Percentiles rank a stretch among this genome's conserved stretches.
phyloP scores from a whole-genome alignment of 2,113 vertebrate species.

The Agapornis roseicollis region DNA sequence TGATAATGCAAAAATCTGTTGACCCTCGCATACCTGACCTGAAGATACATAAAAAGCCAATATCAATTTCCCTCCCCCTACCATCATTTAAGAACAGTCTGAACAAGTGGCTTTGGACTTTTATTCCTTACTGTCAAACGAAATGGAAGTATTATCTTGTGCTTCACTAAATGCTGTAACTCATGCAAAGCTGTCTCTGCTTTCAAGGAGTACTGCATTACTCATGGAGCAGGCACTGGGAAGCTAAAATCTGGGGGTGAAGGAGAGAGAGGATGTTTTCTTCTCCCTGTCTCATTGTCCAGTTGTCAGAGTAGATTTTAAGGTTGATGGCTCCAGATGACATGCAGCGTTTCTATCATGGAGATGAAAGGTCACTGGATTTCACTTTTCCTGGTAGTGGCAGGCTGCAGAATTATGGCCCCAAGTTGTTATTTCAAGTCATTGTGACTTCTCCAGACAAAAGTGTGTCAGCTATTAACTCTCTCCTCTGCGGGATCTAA shows the following conservation, averaged over 20 bases:
- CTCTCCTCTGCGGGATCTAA: not conserved
- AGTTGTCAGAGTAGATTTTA: conserved; percentile 3
- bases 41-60: conserved; percentile 31
- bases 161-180: not conserved
- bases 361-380: conserved; percentile 58
- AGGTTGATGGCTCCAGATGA: conserved; percentile 35
- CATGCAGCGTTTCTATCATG: not conserved
- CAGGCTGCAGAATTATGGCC: conserved; percentile 44
- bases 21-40: conserved; percentile 1
- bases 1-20: conserved; percentile 44
- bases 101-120: not conserved
- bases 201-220: not conserved
- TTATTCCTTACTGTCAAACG: not conserved
- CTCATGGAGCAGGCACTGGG: accelerated
- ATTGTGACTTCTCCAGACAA: conserved; percentile 21
- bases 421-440: conserved; percentile 31
- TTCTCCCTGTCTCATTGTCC: not conserved
- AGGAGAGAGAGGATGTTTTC: not conserved
- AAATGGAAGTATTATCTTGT: not conserved
- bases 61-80: not conserved
- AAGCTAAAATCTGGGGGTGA: not conserved
- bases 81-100: conserved; percentile 6
- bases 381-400: conserved; percentile 51
- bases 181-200: not conserved
- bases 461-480: conserved; percentile 51